Conservation (phyloP, 1,140 invertebrate genomes). For the Papilio dardanus region DNA sequence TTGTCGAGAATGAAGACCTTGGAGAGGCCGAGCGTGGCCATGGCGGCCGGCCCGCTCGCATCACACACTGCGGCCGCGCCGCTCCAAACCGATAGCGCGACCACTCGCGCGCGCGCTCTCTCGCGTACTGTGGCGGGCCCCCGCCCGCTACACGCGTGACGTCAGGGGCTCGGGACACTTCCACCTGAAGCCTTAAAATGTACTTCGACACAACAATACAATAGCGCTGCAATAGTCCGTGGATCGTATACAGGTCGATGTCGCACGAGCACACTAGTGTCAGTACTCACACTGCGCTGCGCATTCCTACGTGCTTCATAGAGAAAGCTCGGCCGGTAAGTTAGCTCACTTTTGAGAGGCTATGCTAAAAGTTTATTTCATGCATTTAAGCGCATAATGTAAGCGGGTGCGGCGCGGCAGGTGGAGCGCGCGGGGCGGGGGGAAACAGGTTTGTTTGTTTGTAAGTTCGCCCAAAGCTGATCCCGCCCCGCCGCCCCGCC, state of each 20-base stretch:
- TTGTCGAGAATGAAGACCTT: conserved; percentile 99
- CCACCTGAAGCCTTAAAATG: background rate
- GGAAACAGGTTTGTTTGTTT: conserved; percentile 71
- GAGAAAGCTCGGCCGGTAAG: background rate
- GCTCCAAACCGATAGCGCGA: conserved; percentile 57
- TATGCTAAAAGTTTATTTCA: conserved; percentile 50
- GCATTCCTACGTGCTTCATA: background rate
- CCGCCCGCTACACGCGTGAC: background rate
- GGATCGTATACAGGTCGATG: background rate
- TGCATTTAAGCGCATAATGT: conserved; percentile 49
- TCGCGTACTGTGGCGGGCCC: conserved; percentile 51
- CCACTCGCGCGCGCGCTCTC: conserved; percentile 58
- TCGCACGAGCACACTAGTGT: background rate
- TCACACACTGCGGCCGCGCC: conserved; percentile 74
- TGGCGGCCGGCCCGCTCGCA: conserved; percentile 80
- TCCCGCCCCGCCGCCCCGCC: conserved; percentile 30
- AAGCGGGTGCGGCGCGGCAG: conserved; percentile 45
- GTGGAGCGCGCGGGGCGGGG: conserved; percentile 43
- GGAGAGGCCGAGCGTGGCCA: conserved; percentile 95
- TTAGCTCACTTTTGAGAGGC: conserved; percentile 36
- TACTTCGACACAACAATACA: background rate
- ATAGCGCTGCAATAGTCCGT: background rate
- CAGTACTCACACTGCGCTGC: background rate
- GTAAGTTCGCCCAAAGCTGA: conserved; percentile 63
- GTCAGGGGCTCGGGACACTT: background rate